Base-by-base conservation (phyloP, 2,888 invertebrate genomes). In the Stenodera caucasica region DNA sequence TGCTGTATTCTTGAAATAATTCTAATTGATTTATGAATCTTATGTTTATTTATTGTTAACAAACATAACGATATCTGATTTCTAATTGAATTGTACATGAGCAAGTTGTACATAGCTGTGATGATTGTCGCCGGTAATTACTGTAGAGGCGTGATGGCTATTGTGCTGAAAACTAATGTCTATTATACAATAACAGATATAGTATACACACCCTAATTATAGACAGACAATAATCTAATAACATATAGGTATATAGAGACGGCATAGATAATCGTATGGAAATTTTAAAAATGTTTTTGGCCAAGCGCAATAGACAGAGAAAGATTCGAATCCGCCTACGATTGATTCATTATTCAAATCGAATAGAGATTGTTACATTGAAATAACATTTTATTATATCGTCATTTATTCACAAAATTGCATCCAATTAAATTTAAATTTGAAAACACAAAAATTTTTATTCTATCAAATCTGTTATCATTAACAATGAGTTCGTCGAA, bases 121-220 rank as follows among this genome's bases (percentile, higher is more conserved):
- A 58, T 58, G 62, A 62, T 62, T 62, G 58, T 58, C 58, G 58
- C 45, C 55, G 58, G 56, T 62, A 62, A 62, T 62, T 62, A 62
- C 58, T 62, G 53, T 58, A 56, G 55, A 62, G 62, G 62, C 58
- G 62, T 62, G 62, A 58, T 40, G 56, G 23, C 62, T 50, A 62
- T 62, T 62, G 62, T 62, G 56, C 56, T 57, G 45, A 32, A 35
- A 33, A 58, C 62, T 62, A 62, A 55, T 53, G 56, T 62, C 62
- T 58, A 56, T 58, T 53, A 62, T 58, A 55, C 49, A 62, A 62
- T 58, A 58, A 62, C 52, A 56, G 62, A 62, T 62, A 58, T 56
- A 62, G 12, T 33, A 45, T 26, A 62, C 58, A 62, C 62, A 62
- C 62, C 58, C 58, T 61, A 62, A 62, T 62, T 62, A 62, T 52